Evolutionary conservation across 2,113 vertebrate genomes (phyloP).

Genomic region (Tychaedon coryphoeus): DNA sequence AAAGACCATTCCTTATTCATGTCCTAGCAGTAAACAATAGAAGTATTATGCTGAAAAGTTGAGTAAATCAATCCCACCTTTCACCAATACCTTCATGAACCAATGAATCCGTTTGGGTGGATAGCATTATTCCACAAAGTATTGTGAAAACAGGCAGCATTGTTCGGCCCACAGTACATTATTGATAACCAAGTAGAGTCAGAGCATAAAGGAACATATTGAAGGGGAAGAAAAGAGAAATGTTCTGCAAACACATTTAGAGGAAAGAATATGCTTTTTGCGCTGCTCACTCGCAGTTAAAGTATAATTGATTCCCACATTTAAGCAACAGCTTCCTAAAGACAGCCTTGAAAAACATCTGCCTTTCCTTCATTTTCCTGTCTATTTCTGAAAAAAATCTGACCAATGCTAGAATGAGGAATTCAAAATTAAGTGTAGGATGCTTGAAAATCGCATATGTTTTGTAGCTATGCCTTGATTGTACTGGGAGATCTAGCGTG

Average conservation of each 20-base stretch:
- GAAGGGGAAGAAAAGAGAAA: slow-evolving; percentile 30
- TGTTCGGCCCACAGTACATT: slow-evolving; percentile 34
- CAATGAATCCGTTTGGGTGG: slow-evolving; percentile 20
- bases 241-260: slow-evolving; percentile 29
- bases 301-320: slow-evolving; percentile 35
- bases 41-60: slow-evolving; percentile 59
- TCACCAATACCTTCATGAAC: slow-evolving; percentile 32
- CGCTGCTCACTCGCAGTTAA: slow-evolving; percentile 23
- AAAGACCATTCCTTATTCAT: slow-evolving; percentile 35
- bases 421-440: not conserved
- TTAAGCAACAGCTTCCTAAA: slow-evolving; percentile 6
- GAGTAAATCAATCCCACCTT: slow-evolving; percentile 64
- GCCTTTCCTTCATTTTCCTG: not conserved
- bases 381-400: not conserved
- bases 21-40: slow-evolving; percentile 42
- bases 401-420: not conserved
- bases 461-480: not conserved
- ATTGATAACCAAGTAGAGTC: slow-evolving; percentile 40
- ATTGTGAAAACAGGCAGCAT: slow-evolving; percentile 19
- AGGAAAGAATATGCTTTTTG: slow-evolving; percentile 15
- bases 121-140: slow-evolving; percentile 49
- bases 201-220: not conserved
- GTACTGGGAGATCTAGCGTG: not conserved
- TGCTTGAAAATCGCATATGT: not conserved
- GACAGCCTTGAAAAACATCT: slow-evolving; percentile 6